These are phyloP conservation scores for Acleris emargana DNA, from an alignment of 2,888 invertebrate species.

Conservation along the genomic window DNA sequence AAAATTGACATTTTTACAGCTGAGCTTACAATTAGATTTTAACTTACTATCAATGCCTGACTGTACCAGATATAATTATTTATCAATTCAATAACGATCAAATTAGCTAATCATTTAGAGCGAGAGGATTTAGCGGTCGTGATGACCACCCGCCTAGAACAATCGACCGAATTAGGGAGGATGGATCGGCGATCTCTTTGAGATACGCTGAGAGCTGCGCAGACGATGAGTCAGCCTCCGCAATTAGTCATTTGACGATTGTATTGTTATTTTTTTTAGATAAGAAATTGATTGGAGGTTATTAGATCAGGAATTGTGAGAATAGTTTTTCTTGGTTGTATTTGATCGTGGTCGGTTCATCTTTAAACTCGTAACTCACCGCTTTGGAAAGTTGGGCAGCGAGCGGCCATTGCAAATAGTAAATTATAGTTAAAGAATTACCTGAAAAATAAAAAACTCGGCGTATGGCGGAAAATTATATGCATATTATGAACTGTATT, in stretches of 20 bases:
- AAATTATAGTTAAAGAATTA: too few relatives aligned
- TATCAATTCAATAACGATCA: conserved; percentile 32
- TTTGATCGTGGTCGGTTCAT: background rate
- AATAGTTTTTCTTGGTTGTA: background rate
- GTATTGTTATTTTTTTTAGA: conserved; percentile 31
- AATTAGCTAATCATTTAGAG: conserved; percentile 27
- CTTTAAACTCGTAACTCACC: too few relatives aligned
- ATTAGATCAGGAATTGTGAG: conserved; percentile 6
- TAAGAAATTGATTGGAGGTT: conserved; percentile 6
- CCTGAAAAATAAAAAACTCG: too few relatives aligned
- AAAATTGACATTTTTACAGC: too few relatives aligned
- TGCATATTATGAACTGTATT: too few relatives aligned
- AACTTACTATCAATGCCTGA: too few relatives aligned
- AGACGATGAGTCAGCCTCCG: conserved; percentile 22
- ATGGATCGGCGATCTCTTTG: conserved; percentile 3
- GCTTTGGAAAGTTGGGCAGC: too few relatives aligned
- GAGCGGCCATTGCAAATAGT: too few relatives aligned
- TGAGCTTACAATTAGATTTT: too few relatives aligned
- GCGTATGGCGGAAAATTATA: too few relatives aligned
- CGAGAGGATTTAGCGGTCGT: conserved; percentile 25
- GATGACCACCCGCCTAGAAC: conserved; percentile 33
- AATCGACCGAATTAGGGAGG: conserved; percentile 21
- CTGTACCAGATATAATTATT: background rate
- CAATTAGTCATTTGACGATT: conserved; percentile 32
- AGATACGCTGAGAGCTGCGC: background rate